phyloP scores from a whole-genome alignment of 2,888 invertebrate genomes.

The Ophion obscuratus region DNA sequence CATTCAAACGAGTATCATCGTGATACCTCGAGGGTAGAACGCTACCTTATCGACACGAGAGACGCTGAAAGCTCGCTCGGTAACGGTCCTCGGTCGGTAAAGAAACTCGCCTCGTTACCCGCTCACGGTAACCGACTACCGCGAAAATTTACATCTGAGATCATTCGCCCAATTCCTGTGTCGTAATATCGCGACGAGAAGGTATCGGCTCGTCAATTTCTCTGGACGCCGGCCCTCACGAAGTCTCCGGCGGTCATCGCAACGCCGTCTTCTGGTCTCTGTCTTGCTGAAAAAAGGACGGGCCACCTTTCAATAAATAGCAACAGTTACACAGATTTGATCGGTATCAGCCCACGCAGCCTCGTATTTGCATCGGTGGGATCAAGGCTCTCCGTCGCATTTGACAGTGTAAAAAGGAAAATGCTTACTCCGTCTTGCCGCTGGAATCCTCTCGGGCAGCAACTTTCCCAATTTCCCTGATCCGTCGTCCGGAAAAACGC shows the following conservation, averaged over 20 bases:
- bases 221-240: background rate
- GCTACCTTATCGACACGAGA: background rate
- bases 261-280: background rate
- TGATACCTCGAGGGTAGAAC: background rate
- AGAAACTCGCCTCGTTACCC: background rate
- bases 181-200: background rate
- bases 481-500: background rate
- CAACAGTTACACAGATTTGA: background rate
- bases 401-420: background rate
- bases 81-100: conserved; percentile 13
- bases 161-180: background rate
- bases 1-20: background rate
- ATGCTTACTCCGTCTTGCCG: background rate
- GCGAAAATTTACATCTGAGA: background rate
- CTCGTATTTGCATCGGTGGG: background rate
- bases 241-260: background rate
- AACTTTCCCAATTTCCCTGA: background rate
- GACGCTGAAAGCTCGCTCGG: conserved; percentile 2
- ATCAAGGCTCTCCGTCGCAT: background rate
- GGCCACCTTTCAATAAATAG: background rate
- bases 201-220: background rate
- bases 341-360: background rate
- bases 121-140: conserved; percentile 12
- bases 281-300: background rate
- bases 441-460: background rate